Conservation (phyloP, 2,797 vertebrate genomes). For the Lacerta viridis region DNA sequence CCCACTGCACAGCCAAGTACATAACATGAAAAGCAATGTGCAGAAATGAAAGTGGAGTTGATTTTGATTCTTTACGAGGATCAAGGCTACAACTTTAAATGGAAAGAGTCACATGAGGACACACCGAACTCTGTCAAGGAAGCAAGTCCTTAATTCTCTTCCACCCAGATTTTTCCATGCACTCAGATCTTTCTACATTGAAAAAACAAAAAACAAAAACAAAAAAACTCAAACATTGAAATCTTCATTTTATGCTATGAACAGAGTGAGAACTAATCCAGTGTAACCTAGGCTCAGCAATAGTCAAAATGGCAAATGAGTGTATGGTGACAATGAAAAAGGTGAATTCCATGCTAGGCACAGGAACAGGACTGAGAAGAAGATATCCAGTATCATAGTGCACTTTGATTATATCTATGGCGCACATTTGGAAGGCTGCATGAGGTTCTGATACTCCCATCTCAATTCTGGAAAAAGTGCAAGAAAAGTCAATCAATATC, state of each 20-base stretch:
- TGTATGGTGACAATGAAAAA: not conserved
- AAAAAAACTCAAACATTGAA: not conserved
- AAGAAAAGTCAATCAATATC: not conserved
- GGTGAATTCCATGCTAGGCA: not conserved
- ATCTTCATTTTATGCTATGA: not conserved
- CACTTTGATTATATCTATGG: not conserved
- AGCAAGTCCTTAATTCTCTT: not conserved
- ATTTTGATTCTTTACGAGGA: not conserved
- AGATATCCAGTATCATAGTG: not conserved
- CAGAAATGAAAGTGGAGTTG: not conserved
- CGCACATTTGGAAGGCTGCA: not conserved
- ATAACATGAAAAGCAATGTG: not conserved
- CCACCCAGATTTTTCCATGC: not conserved
- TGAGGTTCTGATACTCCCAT: not conserved
- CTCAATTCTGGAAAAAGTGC: not conserved
- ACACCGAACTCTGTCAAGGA: not conserved
- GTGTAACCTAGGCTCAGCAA: not conserved
- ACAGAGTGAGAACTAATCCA: not conserved
- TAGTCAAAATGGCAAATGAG: not conserved
- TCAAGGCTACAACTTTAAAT: not conserved
- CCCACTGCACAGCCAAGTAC: not conserved
- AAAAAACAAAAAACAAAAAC: not conserved
- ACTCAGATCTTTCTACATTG: not conserved
- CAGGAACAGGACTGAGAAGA: not conserved
- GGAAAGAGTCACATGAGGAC: not conserved